These are phyloP conservation scores for Lacanobia wlatinum DNA, from an alignment of 2,888 invertebrate species.

Conservation along the genomic window DNA sequence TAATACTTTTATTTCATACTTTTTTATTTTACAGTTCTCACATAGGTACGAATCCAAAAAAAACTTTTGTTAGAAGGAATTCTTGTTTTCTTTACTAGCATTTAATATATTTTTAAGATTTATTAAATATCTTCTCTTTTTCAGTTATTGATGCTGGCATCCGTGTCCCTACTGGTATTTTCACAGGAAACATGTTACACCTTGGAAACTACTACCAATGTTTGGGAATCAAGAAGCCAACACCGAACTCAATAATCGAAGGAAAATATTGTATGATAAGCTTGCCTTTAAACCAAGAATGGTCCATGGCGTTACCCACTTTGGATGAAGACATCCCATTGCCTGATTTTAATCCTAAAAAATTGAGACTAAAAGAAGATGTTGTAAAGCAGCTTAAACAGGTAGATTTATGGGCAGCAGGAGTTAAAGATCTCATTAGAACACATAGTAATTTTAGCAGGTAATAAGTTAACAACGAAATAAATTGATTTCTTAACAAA, in stretches of 20 bases:
- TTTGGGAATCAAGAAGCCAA: conserved; percentile 70
- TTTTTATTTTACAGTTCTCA: too few species aligned
- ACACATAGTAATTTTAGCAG: conserved; percentile 4
- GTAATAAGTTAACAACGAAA: not conserved
- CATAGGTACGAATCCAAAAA: too few species aligned
- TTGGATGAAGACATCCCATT: conserved; percentile 55
- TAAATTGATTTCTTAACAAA: too few species aligned
- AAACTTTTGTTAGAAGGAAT: too few species aligned
- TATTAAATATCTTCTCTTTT: too few species aligned
- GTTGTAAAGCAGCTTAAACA: conserved; percentile 19
- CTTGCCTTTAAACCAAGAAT: conserved; percentile 70
- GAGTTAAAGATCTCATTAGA: conserved; percentile 12
- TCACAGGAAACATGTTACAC: conserved; percentile 73
- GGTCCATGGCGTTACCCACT: conserved; percentile 64
- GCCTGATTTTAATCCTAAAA: conserved; percentile 47
- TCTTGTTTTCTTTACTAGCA: too few species aligned
- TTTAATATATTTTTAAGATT: not conserved
- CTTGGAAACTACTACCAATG: conserved; percentile 80
- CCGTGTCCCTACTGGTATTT: conserved; percentile 77
- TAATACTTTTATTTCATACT: too few species aligned
- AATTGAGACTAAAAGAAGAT: conserved; percentile 38
- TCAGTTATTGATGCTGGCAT: conserved; percentile 78
- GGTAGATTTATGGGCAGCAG: conserved; percentile 27
- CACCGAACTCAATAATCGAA: conserved; percentile 68
- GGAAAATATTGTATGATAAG: conserved; percentile 81